Evolutionary conservation across 2,113 vertebrate genomes (phyloP).

Genomic region (Seriola aureovittata): DNA sequence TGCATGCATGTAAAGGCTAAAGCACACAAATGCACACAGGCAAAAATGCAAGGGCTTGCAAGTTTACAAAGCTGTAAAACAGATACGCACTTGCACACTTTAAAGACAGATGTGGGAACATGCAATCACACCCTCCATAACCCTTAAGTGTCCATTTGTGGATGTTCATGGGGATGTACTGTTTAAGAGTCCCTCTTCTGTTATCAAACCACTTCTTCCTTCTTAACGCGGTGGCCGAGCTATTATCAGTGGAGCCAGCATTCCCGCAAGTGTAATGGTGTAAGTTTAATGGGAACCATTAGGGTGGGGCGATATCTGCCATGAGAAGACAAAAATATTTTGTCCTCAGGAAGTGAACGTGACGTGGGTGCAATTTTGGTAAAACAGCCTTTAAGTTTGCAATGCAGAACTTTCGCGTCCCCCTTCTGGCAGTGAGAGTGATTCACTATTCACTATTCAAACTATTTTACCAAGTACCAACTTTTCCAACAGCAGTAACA

Average conservation of each 20-base stretch:
- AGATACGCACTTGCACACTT: conserved; percentile 12
- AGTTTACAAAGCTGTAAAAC: neutral
- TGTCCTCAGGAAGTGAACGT: too few species aligned
- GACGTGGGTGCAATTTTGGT: too few species aligned
- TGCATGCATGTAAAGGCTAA: conserved; percentile 21
- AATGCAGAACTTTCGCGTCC: too few species aligned
- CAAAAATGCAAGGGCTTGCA: neutral
- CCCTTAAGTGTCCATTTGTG: conserved; percentile 46
- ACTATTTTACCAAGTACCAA: too few species aligned
- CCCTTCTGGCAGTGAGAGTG: too few species aligned
- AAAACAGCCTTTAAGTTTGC: too few species aligned
- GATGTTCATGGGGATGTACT: conserved; percentile 34
- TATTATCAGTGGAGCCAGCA: neutral
- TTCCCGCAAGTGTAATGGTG: neutral
- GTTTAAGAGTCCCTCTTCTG: conserved; percentile 25
- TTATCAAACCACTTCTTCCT: conserved; percentile 4
- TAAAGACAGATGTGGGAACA: conserved; percentile 52
- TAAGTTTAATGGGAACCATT: neutral
- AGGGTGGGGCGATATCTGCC: neutral
- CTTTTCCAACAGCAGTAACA: too few species aligned
- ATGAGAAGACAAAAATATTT: neutral
- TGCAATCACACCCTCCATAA: conserved; percentile 66
- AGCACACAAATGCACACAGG: conserved; percentile 26
- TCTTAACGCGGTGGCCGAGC: neutral
- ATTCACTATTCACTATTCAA: too few species aligned